Conservation (phyloP, 53 echinoderm and acorn worm genomes). For the Zoroaster sp. region DNA sequence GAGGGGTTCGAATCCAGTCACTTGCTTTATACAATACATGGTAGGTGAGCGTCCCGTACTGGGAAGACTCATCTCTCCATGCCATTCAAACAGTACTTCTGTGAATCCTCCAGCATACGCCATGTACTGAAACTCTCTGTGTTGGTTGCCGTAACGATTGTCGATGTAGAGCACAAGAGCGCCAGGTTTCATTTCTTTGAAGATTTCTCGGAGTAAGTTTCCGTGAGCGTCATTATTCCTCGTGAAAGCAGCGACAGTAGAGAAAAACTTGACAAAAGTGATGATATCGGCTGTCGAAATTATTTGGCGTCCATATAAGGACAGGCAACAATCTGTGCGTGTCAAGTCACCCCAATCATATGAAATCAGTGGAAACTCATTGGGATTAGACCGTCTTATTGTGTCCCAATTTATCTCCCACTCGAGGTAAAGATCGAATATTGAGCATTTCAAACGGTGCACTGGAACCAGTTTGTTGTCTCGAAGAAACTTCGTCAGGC, state of each 20-base stretch:
- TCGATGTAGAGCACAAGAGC: slow-evolving; percentile 25
- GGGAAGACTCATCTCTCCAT: neutral
- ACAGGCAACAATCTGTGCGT: neutral
- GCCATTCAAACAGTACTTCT: neutral
- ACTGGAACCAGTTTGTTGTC: neutral
- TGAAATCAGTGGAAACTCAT: neutral
- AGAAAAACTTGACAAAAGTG: slow-evolving; percentile 17
- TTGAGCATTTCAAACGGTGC: neutral
- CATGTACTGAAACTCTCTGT: neutral
- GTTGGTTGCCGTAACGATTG: neutral
- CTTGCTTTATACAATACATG: neutral
- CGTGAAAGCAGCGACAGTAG: slow-evolving; percentile 9
- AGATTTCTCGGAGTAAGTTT: neutral
- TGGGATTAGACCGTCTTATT: neutral
- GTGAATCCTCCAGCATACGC: neutral
- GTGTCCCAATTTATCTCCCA: neutral
- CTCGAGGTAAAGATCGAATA: neutral
- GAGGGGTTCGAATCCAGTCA: neutral
- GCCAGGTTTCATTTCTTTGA: slow-evolving; percentile 16
- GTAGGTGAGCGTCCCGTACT: neutral
- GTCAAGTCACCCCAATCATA: slow-evolving; percentile 1
- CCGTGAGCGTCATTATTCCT: neutral
- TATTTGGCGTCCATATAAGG: neutral
- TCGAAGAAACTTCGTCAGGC: slow-evolving; percentile 11
- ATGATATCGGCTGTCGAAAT: slow-evolving; percentile 1